Conservation (phyloP, 1,140 invertebrate species). For the Drosophila saltans region DNA sequence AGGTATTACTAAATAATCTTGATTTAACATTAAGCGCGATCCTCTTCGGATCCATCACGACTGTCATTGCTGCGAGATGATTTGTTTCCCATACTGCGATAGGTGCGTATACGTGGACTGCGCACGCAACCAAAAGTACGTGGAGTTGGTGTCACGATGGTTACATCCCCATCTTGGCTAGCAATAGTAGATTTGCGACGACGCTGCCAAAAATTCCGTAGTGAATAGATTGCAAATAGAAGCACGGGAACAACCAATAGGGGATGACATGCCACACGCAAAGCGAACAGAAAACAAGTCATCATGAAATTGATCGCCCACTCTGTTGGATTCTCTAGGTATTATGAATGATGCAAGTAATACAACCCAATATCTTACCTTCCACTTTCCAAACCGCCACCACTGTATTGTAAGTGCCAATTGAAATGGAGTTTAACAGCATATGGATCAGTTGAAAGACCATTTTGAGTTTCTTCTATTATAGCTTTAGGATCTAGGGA, state of each 20-base stretch:
- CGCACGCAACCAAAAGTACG: conserved; percentile 10
- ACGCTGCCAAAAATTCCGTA: conserved; percentile 39
- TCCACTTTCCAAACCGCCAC: conserved; percentile 47
- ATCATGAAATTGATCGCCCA: conserved; percentile 59
- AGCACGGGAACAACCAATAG: conserved; percentile 54
- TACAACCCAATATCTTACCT: conserved; percentile 40
- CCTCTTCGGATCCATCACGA: conserved; percentile 19
- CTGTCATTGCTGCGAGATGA: conserved; percentile 38
- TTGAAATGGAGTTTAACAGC: conserved; percentile 47
- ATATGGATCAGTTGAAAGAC: conserved; percentile 35
- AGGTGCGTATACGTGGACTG: conserved; percentile 40
- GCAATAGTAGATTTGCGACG: neutral
- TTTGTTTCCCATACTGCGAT: conserved; percentile 39
- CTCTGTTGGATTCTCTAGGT: conserved; percentile 32
- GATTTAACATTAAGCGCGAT: neutral
- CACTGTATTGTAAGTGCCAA: conserved; percentile 35
- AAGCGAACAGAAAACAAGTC: conserved; percentile 35
- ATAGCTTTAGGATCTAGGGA: neutral
- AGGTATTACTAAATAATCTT: neutral
- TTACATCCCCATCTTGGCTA: neutral
- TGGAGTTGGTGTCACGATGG: neutral
- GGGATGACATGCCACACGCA: conserved; percentile 58
- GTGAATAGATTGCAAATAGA: conserved; percentile 14
- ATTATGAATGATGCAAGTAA: neutral
- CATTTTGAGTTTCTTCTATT: conserved; percentile 28